Percentiles rank a stretch among this genome's conserved stretches.
Conservation (phyloP, 2,113 vertebrate species). For the Indicator maculatus region DNA sequence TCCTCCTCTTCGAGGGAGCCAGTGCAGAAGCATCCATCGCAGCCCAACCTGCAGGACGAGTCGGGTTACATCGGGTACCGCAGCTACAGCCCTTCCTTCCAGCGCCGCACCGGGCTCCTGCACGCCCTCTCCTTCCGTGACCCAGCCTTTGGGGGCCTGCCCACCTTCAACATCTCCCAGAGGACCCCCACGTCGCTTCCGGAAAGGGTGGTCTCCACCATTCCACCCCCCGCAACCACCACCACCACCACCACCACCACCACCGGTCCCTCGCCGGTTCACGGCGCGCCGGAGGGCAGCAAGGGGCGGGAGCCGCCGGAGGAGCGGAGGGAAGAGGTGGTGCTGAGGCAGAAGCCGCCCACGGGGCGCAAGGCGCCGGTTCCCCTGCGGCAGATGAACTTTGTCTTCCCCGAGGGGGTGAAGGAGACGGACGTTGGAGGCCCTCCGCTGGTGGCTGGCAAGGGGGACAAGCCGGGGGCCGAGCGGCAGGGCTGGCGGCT, state of each 20-base stretch:
- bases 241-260: too few relatives aligned
- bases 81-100: slow-evolving; percentile 96
- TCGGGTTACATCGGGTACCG: slow-evolving; percentile 87
- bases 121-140: slow-evolving; percentile 92
- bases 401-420: slow-evolving; percentile 81
- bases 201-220: not conserved
- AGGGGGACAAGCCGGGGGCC: slow-evolving; percentile 23
- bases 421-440: slow-evolving; percentile 75
- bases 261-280: fast-evolving
- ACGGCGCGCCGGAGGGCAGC: slow-evolving; percentile 26
- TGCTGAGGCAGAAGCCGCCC: slow-evolving; percentile 92
- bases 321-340: slow-evolving; percentile 82
- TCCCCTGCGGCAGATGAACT: slow-evolving; percentile 84
- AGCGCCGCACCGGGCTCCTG: slow-evolving; percentile 91
- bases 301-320: slow-evolving; percentile 20
- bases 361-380: slow-evolving; percentile 83
- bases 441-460: not conserved
- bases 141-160: slow-evolving; percentile 87
- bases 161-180: slow-evolving; percentile 77
- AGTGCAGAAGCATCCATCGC: slow-evolving; percentile 75
- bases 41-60: slow-evolving; percentile 81
- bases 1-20: slow-evolving; percentile 63
- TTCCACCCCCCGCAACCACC: fast-evolving
- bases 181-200: not conserved
- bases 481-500: slow-evolving; percentile 77